Evolutionary conservation across 2,797 vertebrate genomes (phyloP), one percentile per base, ranked within the genome.

Genomic region (Cyclura pinguis): DNA sequence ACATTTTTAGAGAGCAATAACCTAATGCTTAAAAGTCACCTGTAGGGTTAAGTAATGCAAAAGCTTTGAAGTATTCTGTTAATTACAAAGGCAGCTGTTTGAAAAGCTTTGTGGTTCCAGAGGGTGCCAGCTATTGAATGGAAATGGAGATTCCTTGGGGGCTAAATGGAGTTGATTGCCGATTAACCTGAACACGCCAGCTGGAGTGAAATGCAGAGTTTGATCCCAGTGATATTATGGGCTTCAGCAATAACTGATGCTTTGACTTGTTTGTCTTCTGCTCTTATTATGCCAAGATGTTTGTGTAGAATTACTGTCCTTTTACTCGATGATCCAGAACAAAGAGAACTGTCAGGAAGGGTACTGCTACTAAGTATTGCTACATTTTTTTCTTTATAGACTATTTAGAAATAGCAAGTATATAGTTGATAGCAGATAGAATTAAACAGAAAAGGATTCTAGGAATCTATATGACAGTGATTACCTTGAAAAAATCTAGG

Each of bases 161-260:
- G 50, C 59, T 90, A 42, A 91, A 29, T 87, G 84, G 81, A 92
- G 91, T 62, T 91, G 50, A 50, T 91, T 87, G 85, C 69, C 80
- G 80, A 76, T 87, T 91, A 4, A 84, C 57, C 22, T 93, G 62
- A 88, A 76, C 74, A 12, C 32, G 14, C 14, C 69, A 69, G 2
- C 76, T 93, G 6, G 89, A 77, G 35, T 47, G 80, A 89, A 81
- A n/a, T n/a, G 27, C 69, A n/a, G 74, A 69, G 92, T 94, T 91
- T 87, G 85, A 86, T 84, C 52, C 78, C 52, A 3, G 9, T 72
- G 0, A 87, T 22, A 88, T 86, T 91, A 32, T 2, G 42, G 84
- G n/a, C 1, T 42, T 94, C 87, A 16, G 1, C 18, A 1, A 0
- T 80, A 42, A 22, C 32, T 24, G 77, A 6, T 89, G 16, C 13